Percentiles rank a stretch among this genome's conserved stretches.
These are phyloP conservation scores for Carollia perspicillata DNA, from an alignment of 2,113 vertebrate species.

Conservation along the genomic window DNA sequence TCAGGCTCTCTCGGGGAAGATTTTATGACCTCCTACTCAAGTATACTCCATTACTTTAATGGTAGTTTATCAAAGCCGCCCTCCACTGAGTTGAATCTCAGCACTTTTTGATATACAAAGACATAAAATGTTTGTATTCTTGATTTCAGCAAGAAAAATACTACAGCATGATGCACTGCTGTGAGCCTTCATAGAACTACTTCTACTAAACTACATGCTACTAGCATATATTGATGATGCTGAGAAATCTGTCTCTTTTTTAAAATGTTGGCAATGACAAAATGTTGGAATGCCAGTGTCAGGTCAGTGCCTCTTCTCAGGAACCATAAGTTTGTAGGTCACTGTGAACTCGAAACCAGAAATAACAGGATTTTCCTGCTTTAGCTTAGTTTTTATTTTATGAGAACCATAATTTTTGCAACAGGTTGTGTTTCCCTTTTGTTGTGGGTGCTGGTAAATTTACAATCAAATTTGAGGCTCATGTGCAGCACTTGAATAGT, in stretches of 20 bases:
- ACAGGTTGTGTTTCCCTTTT: conserved; percentile 23
- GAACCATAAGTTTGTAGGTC: background rate
- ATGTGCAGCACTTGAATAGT: background rate
- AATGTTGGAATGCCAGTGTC: background rate
- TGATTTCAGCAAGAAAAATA: background rate
- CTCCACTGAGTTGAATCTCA: background rate
- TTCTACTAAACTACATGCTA: background rate
- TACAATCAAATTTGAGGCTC: conserved; percentile 1
- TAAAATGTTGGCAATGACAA: background rate
- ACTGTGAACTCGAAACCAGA: background rate
- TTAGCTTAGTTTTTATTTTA: conserved; percentile 45
- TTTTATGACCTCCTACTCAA: background rate
- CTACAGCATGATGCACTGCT: background rate
- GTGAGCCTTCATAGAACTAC: background rate
- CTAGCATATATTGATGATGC: background rate
- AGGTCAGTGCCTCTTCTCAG: background rate
- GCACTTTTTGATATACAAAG: background rate
- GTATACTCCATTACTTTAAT: background rate
- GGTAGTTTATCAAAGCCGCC: background rate
- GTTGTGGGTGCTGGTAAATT: conserved; percentile 46
- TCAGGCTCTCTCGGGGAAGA: background rate
- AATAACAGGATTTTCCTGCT: background rate
- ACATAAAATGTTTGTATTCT: background rate
- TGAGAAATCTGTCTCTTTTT: background rate
- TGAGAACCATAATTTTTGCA: background rate